phyloP scores from a whole-genome alignment of 1,140 invertebrate genomes.

The Danaus melanippus region DNA sequence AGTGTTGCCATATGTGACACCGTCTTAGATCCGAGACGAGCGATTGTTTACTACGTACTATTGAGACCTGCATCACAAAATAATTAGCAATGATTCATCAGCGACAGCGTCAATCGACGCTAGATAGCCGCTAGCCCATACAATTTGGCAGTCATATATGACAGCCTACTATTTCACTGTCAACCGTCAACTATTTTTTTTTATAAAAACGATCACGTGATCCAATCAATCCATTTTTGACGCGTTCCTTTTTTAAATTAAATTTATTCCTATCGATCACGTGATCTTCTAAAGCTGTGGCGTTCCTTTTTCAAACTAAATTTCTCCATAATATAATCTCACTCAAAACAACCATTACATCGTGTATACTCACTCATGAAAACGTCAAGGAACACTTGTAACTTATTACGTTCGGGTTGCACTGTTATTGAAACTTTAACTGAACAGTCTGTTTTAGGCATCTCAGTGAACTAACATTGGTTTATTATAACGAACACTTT shows the following conservation, averaged over 20 bases:
- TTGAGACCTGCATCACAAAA: constrained; percentile 44
- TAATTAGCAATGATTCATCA: constrained; percentile 64
- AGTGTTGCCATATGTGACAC: constrained; percentile 34
- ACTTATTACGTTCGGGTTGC: constrained; percentile 53
- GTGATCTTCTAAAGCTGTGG: too few species aligned
- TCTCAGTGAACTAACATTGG: constrained; percentile 44
- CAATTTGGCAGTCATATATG: constrained; percentile 62
- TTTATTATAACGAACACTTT: background rate
- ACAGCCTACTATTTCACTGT: constrained; percentile 65
- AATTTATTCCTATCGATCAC: too few species aligned
- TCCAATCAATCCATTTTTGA: too few species aligned
- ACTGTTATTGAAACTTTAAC: constrained; percentile 62
- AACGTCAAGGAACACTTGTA: constrained; percentile 65
- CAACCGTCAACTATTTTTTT: constrained; percentile 37
- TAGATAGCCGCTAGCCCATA: constrained; percentile 33
- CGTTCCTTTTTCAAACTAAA: too few species aligned
- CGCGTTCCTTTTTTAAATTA: too few species aligned
- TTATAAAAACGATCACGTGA: too few species aligned
- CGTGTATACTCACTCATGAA: constrained; percentile 60
- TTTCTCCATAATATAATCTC: too few species aligned
- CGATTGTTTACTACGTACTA: constrained; percentile 32
- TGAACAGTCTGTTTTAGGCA: constrained; percentile 64
- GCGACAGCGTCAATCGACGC: constrained; percentile 49
- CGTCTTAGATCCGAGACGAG: constrained; percentile 3
- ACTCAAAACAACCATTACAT: too few species aligned